phyloP scores from a whole-genome alignment of 2,113 vertebrate genomes.

The Anser cygnoides region DNA sequence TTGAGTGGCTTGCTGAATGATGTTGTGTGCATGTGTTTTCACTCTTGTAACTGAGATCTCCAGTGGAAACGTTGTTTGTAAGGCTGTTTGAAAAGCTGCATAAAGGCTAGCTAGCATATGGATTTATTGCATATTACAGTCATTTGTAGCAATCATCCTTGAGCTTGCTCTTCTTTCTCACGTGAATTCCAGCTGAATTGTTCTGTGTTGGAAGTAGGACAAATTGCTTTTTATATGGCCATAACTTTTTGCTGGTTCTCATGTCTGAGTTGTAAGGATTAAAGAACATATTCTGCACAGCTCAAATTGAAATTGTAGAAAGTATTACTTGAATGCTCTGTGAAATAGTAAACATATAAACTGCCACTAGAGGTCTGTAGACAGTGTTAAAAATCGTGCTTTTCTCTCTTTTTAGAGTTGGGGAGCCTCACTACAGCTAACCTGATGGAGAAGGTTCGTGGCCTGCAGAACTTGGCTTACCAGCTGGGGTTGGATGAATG shows the following conservation, averaged over 20 bases:
- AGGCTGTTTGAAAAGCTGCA: not conserved
- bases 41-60: not conserved
- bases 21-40: accelerated
- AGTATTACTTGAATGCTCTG: not conserved
- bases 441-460: constrained; percentile 98
- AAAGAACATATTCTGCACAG: not conserved
- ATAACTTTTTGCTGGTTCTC: not conserved
- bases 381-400: constrained; percentile 5
- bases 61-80: accelerated
- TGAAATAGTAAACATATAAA: not conserved
- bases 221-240: no score
- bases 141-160: not conserved
- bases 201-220: not conserved
- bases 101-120: not conserved
- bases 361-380: not conserved
- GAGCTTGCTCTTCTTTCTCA: accelerated
- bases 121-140: not conserved
- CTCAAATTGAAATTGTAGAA: not conserved
- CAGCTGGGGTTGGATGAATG: constrained; percentile 98
- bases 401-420: constrained; percentile 80
- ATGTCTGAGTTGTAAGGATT: not conserved
- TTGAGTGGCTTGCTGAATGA: not conserved
- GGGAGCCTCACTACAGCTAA: constrained; percentile 97
- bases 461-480: constrained; percentile 96
- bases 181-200: not conserved